Evolutionary conservation across 2,113 vertebrate species (phyloP).

Genomic region (Peromyscus leucopus): DNA sequence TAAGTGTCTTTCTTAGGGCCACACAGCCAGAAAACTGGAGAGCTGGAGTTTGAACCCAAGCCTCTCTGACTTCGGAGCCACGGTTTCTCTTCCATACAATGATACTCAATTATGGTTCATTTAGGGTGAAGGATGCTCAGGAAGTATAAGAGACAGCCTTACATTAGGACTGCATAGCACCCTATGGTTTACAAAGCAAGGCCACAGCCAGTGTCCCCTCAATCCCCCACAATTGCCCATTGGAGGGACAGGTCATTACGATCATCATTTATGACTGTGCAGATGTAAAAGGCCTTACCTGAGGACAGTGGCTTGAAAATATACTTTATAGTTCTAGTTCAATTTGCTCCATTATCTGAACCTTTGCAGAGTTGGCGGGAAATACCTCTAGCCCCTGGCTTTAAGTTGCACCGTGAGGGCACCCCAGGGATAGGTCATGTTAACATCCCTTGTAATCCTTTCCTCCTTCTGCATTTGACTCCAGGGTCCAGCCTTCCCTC

Average conservation of each 20-base stretch:
- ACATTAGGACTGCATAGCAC: not conserved
- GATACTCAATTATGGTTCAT: not conserved
- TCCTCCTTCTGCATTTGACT: not conserved
- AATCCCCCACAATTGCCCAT: not conserved
- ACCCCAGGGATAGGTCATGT: not conserved
- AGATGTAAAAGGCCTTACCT: not conserved
- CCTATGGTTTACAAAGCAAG: not conserved
- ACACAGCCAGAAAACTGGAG: not conserved
- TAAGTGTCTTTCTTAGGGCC: not conserved
- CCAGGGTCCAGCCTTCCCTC: not conserved
- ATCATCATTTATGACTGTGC: not conserved
- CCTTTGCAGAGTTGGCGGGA: not conserved
- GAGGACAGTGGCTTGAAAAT: not conserved
- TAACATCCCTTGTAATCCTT: fast-evolving
- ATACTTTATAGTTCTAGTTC: too few species aligned
- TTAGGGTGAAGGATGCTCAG: too few species aligned
- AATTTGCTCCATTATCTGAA: not conserved
- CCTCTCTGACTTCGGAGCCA: not conserved
- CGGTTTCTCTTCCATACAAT: not conserved
- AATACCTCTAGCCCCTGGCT: not conserved
- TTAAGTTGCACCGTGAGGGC: not conserved
- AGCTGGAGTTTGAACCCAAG: not conserved
- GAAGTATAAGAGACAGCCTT: not conserved
- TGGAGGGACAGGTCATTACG: not conserved
- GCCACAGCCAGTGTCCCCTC: not conserved